phyloP scores from a whole-genome alignment of 1,140 invertebrate genomes.

The Halesus radiatus region DNA sequence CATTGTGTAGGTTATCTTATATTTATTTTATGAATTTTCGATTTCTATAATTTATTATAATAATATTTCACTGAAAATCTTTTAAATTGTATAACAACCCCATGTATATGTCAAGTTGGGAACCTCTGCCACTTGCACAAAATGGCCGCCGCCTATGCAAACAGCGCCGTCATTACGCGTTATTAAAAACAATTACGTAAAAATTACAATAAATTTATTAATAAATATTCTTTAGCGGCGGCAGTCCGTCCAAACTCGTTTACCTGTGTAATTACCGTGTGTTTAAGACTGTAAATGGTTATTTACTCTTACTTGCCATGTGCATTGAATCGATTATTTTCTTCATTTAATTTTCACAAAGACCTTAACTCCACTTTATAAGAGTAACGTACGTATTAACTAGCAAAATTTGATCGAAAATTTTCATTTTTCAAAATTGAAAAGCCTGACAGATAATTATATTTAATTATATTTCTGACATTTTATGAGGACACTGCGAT shows the following conservation, averaged over 20 bases:
- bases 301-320: neutral
- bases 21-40: too few species aligned
- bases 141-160: conserved; percentile 24
- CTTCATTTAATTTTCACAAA: neutral
- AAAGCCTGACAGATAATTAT: too few species aligned
- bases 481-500: too few species aligned
- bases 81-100: too few species aligned
- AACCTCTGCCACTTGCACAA: conserved; percentile 1
- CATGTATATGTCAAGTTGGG: neutral
- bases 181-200: conserved; percentile 55
- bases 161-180: conserved; percentile 44
- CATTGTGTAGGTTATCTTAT: too few species aligned
- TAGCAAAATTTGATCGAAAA: too few species aligned
- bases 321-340: neutral
- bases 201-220: conserved; percentile 55
- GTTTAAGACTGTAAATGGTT: neutral
- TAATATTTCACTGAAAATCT: too few species aligned
- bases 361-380: too few species aligned
- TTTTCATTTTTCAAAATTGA: too few species aligned
- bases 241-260: neutral
- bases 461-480: too few species aligned
- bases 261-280: neutral
- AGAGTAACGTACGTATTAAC: too few species aligned
- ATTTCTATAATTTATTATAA: too few species aligned
- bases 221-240: neutral